Conservation (phyloP, 2,888 invertebrate genomes). For the Cecidostiba fungosa region DNA sequence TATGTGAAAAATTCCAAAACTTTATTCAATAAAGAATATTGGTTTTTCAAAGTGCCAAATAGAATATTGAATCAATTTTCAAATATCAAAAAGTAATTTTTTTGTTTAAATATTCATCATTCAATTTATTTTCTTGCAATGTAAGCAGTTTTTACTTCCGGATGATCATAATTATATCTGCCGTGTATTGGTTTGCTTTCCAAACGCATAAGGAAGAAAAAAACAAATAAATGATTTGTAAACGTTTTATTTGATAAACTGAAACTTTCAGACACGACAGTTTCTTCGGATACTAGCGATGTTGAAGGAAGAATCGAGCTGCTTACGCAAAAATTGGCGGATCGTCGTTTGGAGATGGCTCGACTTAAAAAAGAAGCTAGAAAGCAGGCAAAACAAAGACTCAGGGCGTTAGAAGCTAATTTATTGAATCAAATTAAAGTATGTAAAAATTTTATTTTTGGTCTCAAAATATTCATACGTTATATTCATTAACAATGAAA, state of each 20-base stretch:
- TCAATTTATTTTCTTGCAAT: neutral
- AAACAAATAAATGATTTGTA: constrained; percentile 27
- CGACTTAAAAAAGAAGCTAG: constrained; percentile 76
- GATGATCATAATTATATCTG: neutral
- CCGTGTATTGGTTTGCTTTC: neutral
- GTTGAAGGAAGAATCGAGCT: constrained; percentile 77
- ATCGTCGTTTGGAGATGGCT: constrained; percentile 77
- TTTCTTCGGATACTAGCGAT: constrained; percentile 78
- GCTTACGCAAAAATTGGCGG: constrained; percentile 76
- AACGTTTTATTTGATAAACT: constrained; percentile 50
- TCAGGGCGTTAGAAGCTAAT: constrained; percentile 77
- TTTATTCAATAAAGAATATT: neutral
- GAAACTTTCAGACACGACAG: constrained; percentile 73
- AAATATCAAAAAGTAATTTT: neutral
- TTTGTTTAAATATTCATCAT: neutral
- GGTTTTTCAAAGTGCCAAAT: neutral
- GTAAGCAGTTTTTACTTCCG: constrained; percentile 37
- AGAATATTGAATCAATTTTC: neutral
- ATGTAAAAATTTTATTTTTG: constrained; percentile 27
- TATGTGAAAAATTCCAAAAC: neutral
- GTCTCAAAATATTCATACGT: neutral
- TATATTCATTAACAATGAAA: constrained; percentile 11
- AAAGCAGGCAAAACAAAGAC: constrained; percentile 76
- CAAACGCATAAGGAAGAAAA: constrained; percentile 7
- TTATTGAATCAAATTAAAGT: constrained; percentile 77